Percentiles rank a stretch among this genome's conserved stretches.
phyloP scores from a whole-genome alignment of 1,140 invertebrate species.

The Heliconius nattereri region DNA sequence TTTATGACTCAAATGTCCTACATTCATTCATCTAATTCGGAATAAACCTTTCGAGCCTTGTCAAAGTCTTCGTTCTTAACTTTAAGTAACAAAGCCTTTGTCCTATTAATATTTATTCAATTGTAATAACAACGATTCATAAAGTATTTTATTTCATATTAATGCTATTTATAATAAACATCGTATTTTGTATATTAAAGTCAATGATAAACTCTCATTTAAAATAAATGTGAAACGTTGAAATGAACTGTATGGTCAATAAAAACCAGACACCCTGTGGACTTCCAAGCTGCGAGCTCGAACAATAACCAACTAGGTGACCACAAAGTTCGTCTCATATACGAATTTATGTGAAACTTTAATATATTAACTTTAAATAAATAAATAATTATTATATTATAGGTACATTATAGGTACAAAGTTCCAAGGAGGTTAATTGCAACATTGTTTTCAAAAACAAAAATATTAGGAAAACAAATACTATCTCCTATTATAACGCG shows the following conservation, averaged over 20 bases:
- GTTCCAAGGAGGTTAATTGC: neutral
- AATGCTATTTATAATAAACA: neutral
- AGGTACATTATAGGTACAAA: neutral
- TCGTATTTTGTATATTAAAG: neutral
- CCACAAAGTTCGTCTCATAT: neutral
- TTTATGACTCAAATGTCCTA: slow-evolving; percentile 14
- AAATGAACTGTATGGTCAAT: slow-evolving; percentile 14
- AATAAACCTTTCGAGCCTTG: neutral
- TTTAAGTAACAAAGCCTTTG: neutral
- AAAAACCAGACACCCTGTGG: slow-evolving; percentile 12
- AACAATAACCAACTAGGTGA: slow-evolving; percentile 11
- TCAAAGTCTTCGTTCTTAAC: no score
- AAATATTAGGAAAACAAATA: neutral
- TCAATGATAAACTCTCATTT: neutral
- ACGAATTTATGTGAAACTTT: neutral
- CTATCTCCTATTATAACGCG: neutral
- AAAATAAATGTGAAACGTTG: neutral
- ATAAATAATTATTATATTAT: no score
- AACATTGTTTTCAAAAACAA: neutral
- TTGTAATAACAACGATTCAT: neutral
- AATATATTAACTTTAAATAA: neutral
- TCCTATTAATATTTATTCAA: neutral
- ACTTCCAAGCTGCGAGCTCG: slow-evolving; percentile 4
- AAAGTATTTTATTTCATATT: neutral
- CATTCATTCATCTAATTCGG: slow-evolving; percentile 18